These are phyloP conservation scores for Toxotes lorentzi DNA, from an alignment of 2,797 vertebrate genomes.

Conservation along the genomic window DNA sequence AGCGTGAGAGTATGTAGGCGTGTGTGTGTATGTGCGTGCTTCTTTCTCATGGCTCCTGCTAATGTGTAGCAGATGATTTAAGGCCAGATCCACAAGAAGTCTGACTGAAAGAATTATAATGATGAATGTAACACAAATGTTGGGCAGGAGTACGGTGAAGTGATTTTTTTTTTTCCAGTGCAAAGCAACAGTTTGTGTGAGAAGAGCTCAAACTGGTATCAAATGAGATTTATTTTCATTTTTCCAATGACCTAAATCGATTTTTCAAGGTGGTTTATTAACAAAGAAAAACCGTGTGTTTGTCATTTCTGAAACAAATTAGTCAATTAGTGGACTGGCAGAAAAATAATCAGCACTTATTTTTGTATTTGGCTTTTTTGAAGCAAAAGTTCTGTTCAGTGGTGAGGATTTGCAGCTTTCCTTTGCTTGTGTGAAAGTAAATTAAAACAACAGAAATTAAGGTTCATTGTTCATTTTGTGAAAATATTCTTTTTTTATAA, in stretches of 20 bases:
- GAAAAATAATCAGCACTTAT: neutral
- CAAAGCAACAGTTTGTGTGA: constrained; percentile 7
- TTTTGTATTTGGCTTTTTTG: neutral
- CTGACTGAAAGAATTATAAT: constrained; percentile 72
- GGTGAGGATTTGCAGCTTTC: neutral
- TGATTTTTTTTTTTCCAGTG: constrained; percentile 7
- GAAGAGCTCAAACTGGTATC: neutral
- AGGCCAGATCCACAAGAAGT: constrained; percentile 61
- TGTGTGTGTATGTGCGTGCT: constrained; percentile 15
- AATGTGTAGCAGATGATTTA: constrained; percentile 86
- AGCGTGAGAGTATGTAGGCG: constrained; percentile 14
- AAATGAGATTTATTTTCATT: neutral
- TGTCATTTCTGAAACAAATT: neutral
- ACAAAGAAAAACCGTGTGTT: neutral
- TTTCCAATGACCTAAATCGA: neutral
- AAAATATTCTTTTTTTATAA: no score
- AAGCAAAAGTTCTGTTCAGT: neutral
- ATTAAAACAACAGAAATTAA: neutral
- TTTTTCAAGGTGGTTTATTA: neutral
- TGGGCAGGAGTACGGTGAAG: constrained; percentile 46
- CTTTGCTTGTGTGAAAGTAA: neutral
- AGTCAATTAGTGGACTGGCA: neutral
- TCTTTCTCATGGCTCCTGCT: constrained; percentile 68
- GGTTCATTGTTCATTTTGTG: neutral
- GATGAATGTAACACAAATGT: constrained; percentile 75